Evolutionary conservation across 2,888 invertebrate genomes (phyloP).

Genomic region (Limnephilus rhombicus): DNA sequence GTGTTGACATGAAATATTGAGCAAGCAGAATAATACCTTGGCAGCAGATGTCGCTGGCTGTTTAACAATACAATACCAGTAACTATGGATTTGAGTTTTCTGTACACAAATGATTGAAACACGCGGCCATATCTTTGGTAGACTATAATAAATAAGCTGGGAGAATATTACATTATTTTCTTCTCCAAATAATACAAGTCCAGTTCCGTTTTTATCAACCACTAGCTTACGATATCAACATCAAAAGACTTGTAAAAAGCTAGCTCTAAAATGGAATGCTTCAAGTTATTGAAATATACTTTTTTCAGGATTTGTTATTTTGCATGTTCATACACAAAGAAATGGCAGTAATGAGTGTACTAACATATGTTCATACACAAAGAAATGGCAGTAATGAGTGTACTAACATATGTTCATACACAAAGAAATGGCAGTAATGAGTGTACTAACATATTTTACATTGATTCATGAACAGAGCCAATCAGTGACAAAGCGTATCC

Average conservation of each 20-base stretch:
- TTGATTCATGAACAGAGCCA: constrained; percentile 39
- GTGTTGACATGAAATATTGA: constrained; percentile 58
- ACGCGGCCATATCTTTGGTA: background rate
- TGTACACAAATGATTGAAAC: background rate
- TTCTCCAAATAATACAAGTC: background rate
- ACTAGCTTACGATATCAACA: background rate
- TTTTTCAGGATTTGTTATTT: background rate
- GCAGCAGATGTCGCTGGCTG: constrained; percentile 79
- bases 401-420: too few relatives aligned
- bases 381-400: too few relatives aligned
- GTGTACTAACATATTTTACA: constrained; percentile 21
- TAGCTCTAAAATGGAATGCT: background rate
- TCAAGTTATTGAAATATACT: background rate
- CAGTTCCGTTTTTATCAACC: background rate
- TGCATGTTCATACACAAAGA: background rate
- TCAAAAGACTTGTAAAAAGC: background rate
- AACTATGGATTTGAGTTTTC: constrained; percentile 47
- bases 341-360: too few relatives aligned
- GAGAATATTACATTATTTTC: background rate
- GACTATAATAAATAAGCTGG: background rate
- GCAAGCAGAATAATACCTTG: constrained; percentile 74
- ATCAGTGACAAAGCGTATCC: constrained; percentile 47
- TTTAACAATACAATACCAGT: constrained; percentile 63
- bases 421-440: constrained; percentile 34
- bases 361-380: too few relatives aligned